A percentile compares a stretch with the other conserved stretches of the same genome.
phyloP scores from a whole-genome alignment of 2,888 invertebrate genomes.

The Vandiemenella viatica region DNA sequence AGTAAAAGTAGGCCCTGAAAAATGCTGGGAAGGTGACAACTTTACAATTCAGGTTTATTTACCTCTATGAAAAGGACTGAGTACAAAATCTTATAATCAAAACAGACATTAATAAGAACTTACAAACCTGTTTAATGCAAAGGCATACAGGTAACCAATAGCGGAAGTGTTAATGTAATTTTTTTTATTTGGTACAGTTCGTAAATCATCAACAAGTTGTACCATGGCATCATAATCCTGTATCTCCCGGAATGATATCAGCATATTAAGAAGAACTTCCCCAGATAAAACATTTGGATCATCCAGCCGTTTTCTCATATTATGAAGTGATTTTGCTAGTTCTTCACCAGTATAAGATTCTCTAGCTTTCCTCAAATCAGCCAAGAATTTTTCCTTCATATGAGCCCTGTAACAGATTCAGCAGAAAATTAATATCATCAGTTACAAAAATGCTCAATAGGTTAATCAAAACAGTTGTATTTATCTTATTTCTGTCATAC shows the following conservation, averaged over 20 bases:
- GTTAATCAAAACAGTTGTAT: conserved; percentile 4
- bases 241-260: conserved; percentile 80
- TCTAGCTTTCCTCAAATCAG: conserved; percentile 81
- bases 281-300: conserved; percentile 93
- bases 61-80: too few relatives aligned
- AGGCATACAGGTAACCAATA: conserved; percentile 87
- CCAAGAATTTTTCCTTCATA: conserved; percentile 91
- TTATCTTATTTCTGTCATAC: background rate
- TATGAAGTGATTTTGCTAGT: conserved; percentile 61
- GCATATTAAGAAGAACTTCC: conserved; percentile 87
- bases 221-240: conserved; percentile 97
- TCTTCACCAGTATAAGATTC: conserved; percentile 76
- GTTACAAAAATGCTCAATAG: too few relatives aligned
- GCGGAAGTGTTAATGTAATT: conserved; percentile 80
- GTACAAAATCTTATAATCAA: conserved; percentile 2
- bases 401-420: conserved; percentile 53
- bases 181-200: conserved; percentile 74
- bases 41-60: too few relatives aligned
- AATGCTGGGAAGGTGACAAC: too few relatives aligned
- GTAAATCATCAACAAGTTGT: conserved; percentile 83
- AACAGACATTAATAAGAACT: too few relatives aligned
- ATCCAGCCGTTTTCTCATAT: conserved; percentile 83
- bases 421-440: conserved; percentile 5
- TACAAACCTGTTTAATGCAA: conserved; percentile 88
- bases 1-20: too few relatives aligned